These are phyloP conservation scores for Trichosurus vulpecula DNA, from an alignment of 2,797 vertebrate species.

Conservation along the genomic window DNA sequence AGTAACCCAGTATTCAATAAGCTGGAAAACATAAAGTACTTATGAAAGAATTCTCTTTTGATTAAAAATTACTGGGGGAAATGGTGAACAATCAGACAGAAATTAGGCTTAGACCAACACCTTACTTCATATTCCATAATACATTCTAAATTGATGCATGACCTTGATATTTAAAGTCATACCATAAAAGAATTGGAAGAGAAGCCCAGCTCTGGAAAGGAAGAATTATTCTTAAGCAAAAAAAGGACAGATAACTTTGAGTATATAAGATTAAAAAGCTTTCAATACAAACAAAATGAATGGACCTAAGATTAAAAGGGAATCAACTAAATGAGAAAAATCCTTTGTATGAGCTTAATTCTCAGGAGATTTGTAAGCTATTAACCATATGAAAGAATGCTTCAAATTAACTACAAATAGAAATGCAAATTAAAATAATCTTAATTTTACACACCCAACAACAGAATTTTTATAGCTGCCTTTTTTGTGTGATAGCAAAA, in stretches of 20 bases:
- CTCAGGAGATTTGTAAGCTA: not conserved
- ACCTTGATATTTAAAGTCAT: not conserved
- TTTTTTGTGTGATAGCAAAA: not conserved
- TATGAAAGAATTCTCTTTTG: not conserved
- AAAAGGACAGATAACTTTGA: not conserved
- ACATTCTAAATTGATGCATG: not conserved
- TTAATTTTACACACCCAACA: not conserved
- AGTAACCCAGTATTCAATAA: not conserved
- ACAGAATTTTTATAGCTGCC: not conserved
- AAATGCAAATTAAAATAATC: not conserved
- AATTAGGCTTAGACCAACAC: not conserved
- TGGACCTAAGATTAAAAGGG: not conserved
- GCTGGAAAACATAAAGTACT: not conserved
- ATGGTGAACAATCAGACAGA: not conserved
- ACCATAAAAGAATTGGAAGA: not conserved
- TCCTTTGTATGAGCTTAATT: not conserved
- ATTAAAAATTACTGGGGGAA: not conserved
- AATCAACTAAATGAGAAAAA: not conserved
- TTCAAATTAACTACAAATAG: not conserved
- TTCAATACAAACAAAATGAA: not conserved
- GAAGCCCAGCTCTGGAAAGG: not conserved
- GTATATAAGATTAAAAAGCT: not conserved
- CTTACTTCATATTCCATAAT: not conserved
- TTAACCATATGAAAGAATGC: not conserved
- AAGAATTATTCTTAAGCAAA: not conserved